phyloP scores from a whole-genome alignment of 92 coral and sea anemone genomes.

The Epizoanthus ramosus region DNA sequence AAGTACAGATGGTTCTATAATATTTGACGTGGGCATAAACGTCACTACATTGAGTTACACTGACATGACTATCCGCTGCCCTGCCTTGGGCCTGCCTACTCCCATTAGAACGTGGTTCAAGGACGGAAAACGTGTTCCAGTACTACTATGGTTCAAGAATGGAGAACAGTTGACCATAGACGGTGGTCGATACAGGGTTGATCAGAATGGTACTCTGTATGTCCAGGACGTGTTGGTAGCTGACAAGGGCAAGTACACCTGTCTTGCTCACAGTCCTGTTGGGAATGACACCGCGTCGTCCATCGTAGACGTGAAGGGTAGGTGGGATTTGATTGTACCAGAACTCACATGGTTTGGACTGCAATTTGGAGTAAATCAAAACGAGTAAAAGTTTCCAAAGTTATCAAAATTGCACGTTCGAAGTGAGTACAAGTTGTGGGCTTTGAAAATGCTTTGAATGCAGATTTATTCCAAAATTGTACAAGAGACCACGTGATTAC shows the following conservation, averaged over 20 bases:
- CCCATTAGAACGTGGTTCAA: slow-evolving; percentile 72
- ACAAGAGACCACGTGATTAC: no score
- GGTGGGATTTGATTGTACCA: neutral
- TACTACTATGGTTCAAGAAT: slow-evolving; percentile 24
- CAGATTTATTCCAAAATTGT: no score
- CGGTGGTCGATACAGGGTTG: slow-evolving; percentile 14
- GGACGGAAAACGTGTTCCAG: slow-evolving; percentile 52
- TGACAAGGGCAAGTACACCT: slow-evolving; percentile 69
- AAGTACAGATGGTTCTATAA: slow-evolving; percentile 11
- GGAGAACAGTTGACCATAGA: slow-evolving; percentile 16
- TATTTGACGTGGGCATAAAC: slow-evolving; percentile 48
- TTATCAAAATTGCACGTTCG: no score
- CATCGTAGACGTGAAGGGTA: slow-evolving; percentile 62
- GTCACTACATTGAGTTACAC: slow-evolving; percentile 61
- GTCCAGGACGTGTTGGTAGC: slow-evolving; percentile 24
- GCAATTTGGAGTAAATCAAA: no score
- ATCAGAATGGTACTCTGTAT: slow-evolving; percentile 29
- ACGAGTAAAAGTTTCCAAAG: no score
- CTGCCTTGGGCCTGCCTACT: slow-evolving; percentile 76
- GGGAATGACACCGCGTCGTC: slow-evolving; percentile 61
- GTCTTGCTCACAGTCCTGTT: slow-evolving; percentile 65
- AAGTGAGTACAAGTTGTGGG: no score
- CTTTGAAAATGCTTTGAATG: no score
- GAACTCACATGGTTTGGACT: neutral
- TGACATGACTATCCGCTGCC: slow-evolving; percentile 66